phyloP scores from a whole-genome alignment of 1,140 invertebrate species.

The Diachasmimorpha longicaudata region DNA sequence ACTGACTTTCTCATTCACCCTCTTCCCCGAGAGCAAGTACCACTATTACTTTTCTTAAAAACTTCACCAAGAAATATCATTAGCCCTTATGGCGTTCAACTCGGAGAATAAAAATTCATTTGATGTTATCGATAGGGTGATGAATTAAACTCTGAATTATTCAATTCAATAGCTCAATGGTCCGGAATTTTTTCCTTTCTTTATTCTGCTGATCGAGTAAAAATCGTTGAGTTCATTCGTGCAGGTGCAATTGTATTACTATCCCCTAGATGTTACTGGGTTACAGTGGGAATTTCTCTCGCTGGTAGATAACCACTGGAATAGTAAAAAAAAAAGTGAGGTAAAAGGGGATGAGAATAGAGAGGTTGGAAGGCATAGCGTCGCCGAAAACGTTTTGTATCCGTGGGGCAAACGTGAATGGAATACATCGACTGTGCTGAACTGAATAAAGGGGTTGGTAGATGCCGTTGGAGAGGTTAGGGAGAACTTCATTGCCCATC shows the following conservation, averaged over 20 bases:
- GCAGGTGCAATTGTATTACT: constrained; percentile 21
- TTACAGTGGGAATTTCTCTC: constrained; percentile 15
- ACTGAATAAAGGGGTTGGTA: constrained; percentile 12
- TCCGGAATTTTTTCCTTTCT: constrained; percentile 11
- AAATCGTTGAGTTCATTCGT: constrained; percentile 27
- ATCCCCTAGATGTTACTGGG: constrained; percentile 18
- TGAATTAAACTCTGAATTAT: background rate
- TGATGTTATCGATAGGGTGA: background rate
- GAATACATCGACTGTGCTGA: constrained; percentile 23
- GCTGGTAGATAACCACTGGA: background rate
- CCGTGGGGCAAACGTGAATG: constrained; percentile 23
- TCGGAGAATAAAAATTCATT: background rate
- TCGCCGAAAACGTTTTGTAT: constrained; percentile 24
- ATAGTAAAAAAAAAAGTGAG: background rate
- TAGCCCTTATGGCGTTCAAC: background rate
- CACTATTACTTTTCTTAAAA: background rate
- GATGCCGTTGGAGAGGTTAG: background rate
- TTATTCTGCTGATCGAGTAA: background rate
- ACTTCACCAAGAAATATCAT: background rate
- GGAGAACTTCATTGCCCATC: constrained; percentile 4
- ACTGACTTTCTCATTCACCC: constrained; percentile 17
- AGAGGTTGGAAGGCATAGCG: background rate
- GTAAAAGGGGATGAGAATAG: background rate
- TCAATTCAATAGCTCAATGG: background rate
- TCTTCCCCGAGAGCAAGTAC: constrained; percentile 11